Percentiles rank a stretch among this genome's conserved stretches.
Evolutionary conservation across 2,888 invertebrate genomes (phyloP).

Genomic region (Tyria jacobaeae): DNA sequence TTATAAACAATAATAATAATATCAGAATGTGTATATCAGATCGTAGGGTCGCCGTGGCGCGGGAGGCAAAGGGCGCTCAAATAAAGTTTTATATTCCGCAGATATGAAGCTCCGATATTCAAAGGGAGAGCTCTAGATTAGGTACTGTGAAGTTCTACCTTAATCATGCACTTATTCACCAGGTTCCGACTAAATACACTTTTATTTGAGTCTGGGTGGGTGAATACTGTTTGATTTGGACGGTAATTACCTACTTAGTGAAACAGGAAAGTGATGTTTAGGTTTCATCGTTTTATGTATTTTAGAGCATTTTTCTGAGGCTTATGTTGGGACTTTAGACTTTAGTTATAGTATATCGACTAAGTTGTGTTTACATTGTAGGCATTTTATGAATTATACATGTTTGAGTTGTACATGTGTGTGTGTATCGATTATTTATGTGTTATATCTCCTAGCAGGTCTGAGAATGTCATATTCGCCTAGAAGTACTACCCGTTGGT

Average conservation of each 20-base stretch:
- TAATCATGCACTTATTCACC: slow-evolving; percentile 38
- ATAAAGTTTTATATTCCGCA: slow-evolving; percentile 56
- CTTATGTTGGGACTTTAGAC: too few species aligned
- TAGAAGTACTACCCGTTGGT: too few species aligned
- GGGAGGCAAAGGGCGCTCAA: slow-evolving; percentile 13
- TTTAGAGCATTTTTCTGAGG: too few species aligned
- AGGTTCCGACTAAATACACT: slow-evolving; percentile 2
- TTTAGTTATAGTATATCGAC: too few species aligned
- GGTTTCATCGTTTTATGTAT: neutral
- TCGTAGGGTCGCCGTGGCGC: slow-evolving; percentile 7
- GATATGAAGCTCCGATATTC: slow-evolving; percentile 59
- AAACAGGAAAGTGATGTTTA: neutral
- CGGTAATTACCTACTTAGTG: slow-evolving; percentile 8
- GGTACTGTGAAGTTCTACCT: slow-evolving; percentile 39
- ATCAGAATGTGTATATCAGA: slow-evolving; percentile 39
- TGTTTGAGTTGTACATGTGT: too few species aligned
- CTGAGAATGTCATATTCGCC: too few species aligned
- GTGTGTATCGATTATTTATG: too few species aligned
- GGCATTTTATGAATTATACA: too few species aligned
- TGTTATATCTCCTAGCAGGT: too few species aligned
- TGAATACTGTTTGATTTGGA: slow-evolving; percentile 21
- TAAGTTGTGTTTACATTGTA: too few species aligned
- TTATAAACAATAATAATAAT: neutral
- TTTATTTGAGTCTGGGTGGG: slow-evolving; percentile 4
- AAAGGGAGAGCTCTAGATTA: slow-evolving; percentile 49